Conservation (phyloP, 2,113 vertebrate species). For the Xyliphius kryptos region DNA sequence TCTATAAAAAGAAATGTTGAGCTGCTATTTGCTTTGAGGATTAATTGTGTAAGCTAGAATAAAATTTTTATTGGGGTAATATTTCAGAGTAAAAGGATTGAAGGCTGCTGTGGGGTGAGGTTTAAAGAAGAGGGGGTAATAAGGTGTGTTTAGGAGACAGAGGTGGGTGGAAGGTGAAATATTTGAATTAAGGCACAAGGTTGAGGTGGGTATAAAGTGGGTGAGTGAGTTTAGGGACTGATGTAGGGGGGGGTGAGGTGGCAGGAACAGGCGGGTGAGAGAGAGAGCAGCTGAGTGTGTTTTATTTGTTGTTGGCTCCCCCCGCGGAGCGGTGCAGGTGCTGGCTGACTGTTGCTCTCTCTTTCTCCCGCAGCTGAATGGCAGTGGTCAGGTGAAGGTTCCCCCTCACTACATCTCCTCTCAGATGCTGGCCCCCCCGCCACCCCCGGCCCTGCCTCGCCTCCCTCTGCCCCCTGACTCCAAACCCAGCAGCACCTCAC, state of each 20-base stretch:
- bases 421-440: slow-evolving; percentile 84
- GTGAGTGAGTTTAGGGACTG: neutral
- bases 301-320: slow-evolving; percentile 24
- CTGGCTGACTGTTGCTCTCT: slow-evolving; percentile 42
- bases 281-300: slow-evolving; percentile 35
- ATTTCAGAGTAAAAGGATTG: no score
- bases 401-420: slow-evolving; percentile 87
- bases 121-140: no score
- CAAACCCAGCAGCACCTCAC: slow-evolving; percentile 81
- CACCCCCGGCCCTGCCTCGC: slow-evolving; percentile 76
- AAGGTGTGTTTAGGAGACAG: no score
- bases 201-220: neutral
- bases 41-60: no score
- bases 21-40: no score
- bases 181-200: no score
- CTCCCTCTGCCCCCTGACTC: slow-evolving; percentile 77
- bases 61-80: no score
- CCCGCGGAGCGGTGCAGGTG: slow-evolving; percentile 24
- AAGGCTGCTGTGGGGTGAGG: no score
- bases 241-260: neutral
- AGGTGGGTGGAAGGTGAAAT: no score
- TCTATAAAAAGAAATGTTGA: no score
- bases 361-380: slow-evolving; percentile 76
- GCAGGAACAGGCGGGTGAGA: neutral
- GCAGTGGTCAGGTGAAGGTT: slow-evolving; percentile 88